phyloP scores from a whole-genome alignment of 2,888 invertebrate genomes.

The Drosophila mercatorum region DNA sequence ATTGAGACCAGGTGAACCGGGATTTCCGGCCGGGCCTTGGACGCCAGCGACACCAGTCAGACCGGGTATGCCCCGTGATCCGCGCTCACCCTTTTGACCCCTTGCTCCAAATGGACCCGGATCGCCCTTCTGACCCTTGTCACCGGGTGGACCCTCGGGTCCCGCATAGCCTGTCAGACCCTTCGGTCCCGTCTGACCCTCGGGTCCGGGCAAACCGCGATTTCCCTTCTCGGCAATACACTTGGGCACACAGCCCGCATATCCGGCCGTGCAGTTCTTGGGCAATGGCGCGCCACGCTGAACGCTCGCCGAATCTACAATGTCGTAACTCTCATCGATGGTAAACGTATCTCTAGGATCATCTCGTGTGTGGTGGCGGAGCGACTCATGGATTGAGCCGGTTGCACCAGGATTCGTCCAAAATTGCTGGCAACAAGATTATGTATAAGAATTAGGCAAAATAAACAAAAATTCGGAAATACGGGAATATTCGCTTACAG shows the following conservation, averaged over 20 bases:
- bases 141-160: conserved; percentile 92
- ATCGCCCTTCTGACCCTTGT: conserved; percentile 95
- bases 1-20: conserved; percentile 91
- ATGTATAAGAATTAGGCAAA: conserved; percentile 1
- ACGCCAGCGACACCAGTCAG: conserved; percentile 89
- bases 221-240: conserved; percentile 95
- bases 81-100: conserved; percentile 94
- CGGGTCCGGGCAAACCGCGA: conserved; percentile 90
- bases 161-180: conserved; percentile 93
- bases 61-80: conserved; percentile 94
- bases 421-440: conserved; percentile 82
- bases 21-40: conserved; percentile 81
- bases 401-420: conserved; percentile 82
- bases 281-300: conserved; percentile 84
- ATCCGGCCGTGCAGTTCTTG: conserved; percentile 87
- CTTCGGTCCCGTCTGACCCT: conserved; percentile 90
- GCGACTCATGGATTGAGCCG: conserved; percentile 80
- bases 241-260: conserved; percentile 91
- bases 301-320: conserved; percentile 80
- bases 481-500: conserved; percentile 71
- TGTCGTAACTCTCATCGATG: conserved; percentile 82
- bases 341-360: conserved; percentile 68
- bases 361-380: conserved; percentile 67
- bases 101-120: conserved; percentile 92
- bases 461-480: not conserved